Evolutionary conservation across 2,797 vertebrate species (phyloP).

Genomic region (Delichon dasypus): DNA sequence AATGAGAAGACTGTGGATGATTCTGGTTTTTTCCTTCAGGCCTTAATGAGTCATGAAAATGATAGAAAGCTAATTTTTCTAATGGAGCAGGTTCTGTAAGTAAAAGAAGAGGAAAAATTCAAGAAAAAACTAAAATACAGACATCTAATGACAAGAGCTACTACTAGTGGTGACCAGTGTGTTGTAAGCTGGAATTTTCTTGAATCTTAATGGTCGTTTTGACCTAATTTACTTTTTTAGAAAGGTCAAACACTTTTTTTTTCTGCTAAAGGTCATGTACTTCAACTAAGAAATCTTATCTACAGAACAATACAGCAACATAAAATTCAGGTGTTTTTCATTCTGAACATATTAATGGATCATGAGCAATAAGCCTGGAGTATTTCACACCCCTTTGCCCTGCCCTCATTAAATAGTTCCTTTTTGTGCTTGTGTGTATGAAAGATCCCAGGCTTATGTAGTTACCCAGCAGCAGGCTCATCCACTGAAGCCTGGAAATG

Average conservation of each 20-base stretch:
- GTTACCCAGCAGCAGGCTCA: not conserved
- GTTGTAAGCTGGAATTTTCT: not conserved
- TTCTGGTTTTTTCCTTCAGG: conserved; percentile 19
- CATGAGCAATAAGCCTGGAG: not conserved
- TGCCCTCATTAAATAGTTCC: not conserved
- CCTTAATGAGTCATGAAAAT: not conserved
- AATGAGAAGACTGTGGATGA: not conserved
- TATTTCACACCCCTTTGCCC: not conserved
- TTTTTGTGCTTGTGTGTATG: not conserved
- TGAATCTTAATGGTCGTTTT: not conserved
- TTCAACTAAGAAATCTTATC: not conserved
- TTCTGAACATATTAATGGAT: not conserved
- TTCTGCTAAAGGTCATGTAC: not conserved
- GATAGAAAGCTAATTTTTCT: not conserved
- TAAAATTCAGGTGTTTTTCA: not conserved
- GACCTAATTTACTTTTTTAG: not conserved
- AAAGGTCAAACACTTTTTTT: not conserved
- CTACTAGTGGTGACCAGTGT: not conserved
- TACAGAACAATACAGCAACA: not conserved
- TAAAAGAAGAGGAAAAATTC: not conserved
- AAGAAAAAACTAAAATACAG: not conserved
- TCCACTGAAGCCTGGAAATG: not conserved
- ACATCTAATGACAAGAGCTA: not conserved
- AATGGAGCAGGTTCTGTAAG: not conserved
- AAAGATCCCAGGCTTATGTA: not conserved